Conservation (phyloP, 2,888 invertebrate species). For the Phymatocera aterrima region DNA sequence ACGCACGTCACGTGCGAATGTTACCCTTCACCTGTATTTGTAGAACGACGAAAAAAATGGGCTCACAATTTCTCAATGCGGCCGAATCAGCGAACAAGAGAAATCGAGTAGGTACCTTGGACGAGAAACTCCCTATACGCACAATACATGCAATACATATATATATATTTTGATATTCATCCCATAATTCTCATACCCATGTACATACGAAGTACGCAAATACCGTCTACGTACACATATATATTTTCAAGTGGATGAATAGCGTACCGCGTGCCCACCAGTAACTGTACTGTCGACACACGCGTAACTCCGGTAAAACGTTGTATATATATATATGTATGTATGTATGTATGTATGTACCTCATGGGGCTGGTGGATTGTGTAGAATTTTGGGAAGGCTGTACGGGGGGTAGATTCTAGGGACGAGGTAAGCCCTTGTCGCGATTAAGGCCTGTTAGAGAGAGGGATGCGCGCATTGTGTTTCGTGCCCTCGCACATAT, state of each 20-base stretch:
- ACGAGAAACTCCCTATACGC: conserved; percentile 1
- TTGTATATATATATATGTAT: too few relatives aligned
- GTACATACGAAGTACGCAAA: background rate
- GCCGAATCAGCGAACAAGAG: background rate
- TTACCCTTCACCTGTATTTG: too few relatives aligned
- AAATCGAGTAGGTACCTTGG: conserved; percentile 24
- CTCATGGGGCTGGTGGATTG: background rate
- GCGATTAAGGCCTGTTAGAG: conserved; percentile 69
- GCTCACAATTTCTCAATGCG: background rate
- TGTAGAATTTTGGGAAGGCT: conserved; percentile 10
- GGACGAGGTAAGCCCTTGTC: conserved; percentile 57
- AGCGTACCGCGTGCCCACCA: conserved; percentile 15
- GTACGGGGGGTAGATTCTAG: background rate
- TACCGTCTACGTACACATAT: background rate
- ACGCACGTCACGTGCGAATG: too few relatives aligned
- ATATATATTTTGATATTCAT: background rate
- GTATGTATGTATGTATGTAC: too few relatives aligned
- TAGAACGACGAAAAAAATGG: background rate
- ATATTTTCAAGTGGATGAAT: background rate
- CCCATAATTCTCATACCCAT: background rate
- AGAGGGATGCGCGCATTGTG: conserved; percentile 65
- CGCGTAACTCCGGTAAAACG: conserved; percentile 42
- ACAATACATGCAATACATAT: background rate
- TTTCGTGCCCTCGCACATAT: conserved; percentile 59
- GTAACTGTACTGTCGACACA: conserved; percentile 25